Evolutionary conservation across 2,113 vertebrate genomes (phyloP), one percentile per base, ranked within the genome.

Genomic region (Larimichthys polyactis): DNA sequence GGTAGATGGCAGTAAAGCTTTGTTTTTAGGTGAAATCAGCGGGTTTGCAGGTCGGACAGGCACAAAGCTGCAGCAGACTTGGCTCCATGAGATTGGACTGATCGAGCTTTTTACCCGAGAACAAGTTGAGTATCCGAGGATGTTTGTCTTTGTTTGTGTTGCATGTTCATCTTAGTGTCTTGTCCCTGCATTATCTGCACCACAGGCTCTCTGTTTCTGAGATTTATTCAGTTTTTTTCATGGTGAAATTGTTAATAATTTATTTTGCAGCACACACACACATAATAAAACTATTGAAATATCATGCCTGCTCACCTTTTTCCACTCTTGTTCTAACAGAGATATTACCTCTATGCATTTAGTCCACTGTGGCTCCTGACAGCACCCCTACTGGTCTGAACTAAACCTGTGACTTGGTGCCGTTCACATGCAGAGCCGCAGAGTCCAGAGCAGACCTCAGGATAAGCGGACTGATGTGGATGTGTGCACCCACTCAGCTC

Each of bases 1-100:
- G 22, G 58, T 27, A 87, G 90, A 52, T 79, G 87, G 85, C 85
- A 89, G 82, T 70, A 12, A 83, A 78, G 70, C 32, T 2, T 59
- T n/a, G 19, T 58, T 51, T 24, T 68, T 66, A 4, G 4, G 29
- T 69, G 3, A 62, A 29, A 43, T 20, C 3, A 48, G 16, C 17
- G 36, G 12, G n/a, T 75, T 29, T 52, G 11, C 4, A 58, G 58
- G 9, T 55, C 19, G 44, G 29, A 62, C 4, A 4, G 54, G 14
- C 19, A 14, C 5, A 27, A 15, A 32, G 4, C 44, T 67, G 19
- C 46, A 63, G 14, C 14, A 49, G 24, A 48, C 51, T 2, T 40
- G 7, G 36, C 36, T 40, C 8, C 8, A 2, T 8, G 1, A 8
- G 48, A 32, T 24, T 19, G 5, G 19, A 62, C 24, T 19, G 14